Percentiles rank a stretch among this genome's conserved stretches.
phyloP scores from a whole-genome alignment of 1,140 invertebrate genomes.

The Sarcophaga bullata region DNA sequence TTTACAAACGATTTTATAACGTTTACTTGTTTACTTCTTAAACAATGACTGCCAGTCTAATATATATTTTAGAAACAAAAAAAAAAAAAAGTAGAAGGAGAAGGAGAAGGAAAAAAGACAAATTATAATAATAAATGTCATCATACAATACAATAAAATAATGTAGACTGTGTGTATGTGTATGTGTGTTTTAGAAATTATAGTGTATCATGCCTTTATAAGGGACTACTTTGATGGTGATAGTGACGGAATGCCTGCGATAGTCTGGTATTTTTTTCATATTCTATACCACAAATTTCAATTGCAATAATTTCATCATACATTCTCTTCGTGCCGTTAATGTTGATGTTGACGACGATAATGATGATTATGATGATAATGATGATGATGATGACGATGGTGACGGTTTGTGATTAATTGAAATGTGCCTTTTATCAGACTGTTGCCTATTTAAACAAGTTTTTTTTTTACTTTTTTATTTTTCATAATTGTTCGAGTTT shows the following conservation, averaged over 20 bases:
- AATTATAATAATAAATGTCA: background rate
- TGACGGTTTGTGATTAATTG: conserved; percentile 20
- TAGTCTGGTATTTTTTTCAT: background rate
- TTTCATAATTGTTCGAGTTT: background rate
- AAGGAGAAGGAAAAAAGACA: too few relatives aligned
- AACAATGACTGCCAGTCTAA: too few relatives aligned
- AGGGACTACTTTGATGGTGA: background rate
- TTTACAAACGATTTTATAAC: too few relatives aligned
- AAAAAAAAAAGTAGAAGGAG: too few relatives aligned
- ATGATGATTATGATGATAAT: too few relatives aligned
- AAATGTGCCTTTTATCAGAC: conserved; percentile 4
- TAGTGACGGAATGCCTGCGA: background rate
- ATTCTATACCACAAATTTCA: conserved; percentile 1
- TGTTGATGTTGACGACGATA: too few relatives aligned
- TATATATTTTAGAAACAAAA: too few relatives aligned
- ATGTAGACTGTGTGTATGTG: too few relatives aligned
- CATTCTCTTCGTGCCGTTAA: too few relatives aligned
- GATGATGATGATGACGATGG: background rate
- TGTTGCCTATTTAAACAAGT: background rate
- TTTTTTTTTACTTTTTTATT: background rate
- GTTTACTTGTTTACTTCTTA: too few relatives aligned
- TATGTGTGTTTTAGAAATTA: background rate
- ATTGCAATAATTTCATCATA: background rate
- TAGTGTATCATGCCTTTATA: conserved; percentile 3
- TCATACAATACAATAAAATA: conserved; percentile 7